These are phyloP conservation scores for Vulpes lagopus DNA, from an alignment of 2,113 vertebrate genomes.

Conservation along the genomic window DNA sequence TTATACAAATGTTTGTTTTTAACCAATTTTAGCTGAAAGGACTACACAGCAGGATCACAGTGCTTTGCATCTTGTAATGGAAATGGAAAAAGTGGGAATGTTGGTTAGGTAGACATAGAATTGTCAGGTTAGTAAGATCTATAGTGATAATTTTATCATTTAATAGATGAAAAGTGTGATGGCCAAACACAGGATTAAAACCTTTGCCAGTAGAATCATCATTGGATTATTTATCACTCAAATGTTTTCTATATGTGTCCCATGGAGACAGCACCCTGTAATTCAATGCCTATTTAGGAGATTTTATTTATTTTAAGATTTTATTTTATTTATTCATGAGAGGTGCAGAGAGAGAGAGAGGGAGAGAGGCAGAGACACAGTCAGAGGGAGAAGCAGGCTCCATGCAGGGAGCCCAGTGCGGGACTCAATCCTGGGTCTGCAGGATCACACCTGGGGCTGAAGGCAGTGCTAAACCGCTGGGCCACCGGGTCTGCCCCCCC, in stretches of 20 bases:
- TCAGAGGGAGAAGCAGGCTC: too few relatives aligned
- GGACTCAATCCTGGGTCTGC: too few relatives aligned
- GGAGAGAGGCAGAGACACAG: too few relatives aligned
- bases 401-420: too few relatives aligned
- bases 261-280: neutral
- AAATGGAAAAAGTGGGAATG: neutral
- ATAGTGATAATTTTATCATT: neutral
- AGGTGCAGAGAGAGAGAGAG: too few relatives aligned
- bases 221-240: neutral
- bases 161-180: conserved; percentile 34
- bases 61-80: conserved; percentile 32
- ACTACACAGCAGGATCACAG: neutral
- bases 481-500: neutral
- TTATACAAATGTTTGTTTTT: conserved; percentile 33
- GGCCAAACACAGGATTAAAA: neutral
- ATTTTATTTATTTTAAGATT: neutral
- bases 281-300: conserved; percentile 38
- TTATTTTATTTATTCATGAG: too few relatives aligned
- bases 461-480: too few relatives aligned
- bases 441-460: too few relatives aligned
- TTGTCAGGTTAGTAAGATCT: neutral
- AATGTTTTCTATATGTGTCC: neutral
- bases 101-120: neutral
- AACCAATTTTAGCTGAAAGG: conserved; percentile 38
- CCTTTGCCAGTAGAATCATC: neutral